Conservation (phyloP, 2,113 vertebrate genomes). For the Ctenodactylus gundi region DNA sequence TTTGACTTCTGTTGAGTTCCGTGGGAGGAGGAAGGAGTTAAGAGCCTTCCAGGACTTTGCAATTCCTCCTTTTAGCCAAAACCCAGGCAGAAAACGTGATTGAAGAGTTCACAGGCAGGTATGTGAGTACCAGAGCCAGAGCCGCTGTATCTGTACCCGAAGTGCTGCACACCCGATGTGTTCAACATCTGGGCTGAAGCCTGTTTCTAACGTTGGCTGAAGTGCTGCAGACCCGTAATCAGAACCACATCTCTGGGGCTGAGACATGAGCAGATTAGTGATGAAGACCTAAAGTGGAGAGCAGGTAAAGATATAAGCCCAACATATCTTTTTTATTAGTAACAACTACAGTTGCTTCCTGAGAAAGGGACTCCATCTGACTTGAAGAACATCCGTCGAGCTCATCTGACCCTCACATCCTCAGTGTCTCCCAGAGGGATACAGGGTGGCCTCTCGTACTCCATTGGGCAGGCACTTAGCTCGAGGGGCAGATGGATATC, state of each 20-base stretch:
- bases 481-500: neutral
- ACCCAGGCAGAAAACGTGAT: neutral
- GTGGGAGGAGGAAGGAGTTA: neutral
- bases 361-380: neutral
- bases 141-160: fast-evolving
- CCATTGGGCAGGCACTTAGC: neutral
- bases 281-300: neutral
- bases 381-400: neutral
- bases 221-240: neutral
- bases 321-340: neutral
- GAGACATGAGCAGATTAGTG: neutral
- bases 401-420: neutral
- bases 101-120: neutral
- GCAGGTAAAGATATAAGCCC: neutral
- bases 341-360: neutral
- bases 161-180: fast-evolving
- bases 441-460: neutral
- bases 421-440: neutral
- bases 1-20: neutral
- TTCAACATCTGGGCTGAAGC: neutral
- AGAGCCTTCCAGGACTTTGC: neutral
- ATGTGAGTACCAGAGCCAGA: neutral
- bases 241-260: fast-evolving
- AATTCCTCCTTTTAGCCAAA: neutral
- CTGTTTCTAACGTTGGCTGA: neutral